Evolutionary conservation across 2,113 vertebrate genomes (phyloP), one percentile per base, ranked within the genome.

Genomic region (Colossoma macropomum): DNA sequence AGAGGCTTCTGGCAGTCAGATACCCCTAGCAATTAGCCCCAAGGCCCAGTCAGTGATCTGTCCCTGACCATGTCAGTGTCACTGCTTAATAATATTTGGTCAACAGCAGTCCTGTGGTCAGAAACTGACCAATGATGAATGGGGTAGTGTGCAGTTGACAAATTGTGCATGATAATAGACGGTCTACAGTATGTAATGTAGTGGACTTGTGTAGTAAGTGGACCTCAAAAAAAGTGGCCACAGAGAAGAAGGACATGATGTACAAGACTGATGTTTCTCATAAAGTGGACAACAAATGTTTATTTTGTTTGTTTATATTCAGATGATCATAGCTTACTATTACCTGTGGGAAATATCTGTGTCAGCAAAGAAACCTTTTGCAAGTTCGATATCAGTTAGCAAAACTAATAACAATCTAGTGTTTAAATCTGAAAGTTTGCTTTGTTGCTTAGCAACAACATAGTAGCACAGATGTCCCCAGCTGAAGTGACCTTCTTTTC

Each of bases 401-500:
- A 56, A 56, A 23, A 34, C 30, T 69, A 23, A 69, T 69, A 32
- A 63, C 23, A 66, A 38, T 19, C 7, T 69, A 69, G 16, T 69
- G 23, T 25, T 71, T n/a, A 71, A 45, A 71, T 71, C 3, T 45
- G 7, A 41, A 71, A 71, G 38, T 45, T n/a, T 71, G 59, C 23
- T 71, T 71, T 45, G 68, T 45, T 71, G 41, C 68, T 16, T 45
- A 71, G 68, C 68, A 71, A 45, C 10, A 45, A 45, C 7, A 71
- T n/a, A 45, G 68, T 38, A 45, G 38, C 38, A 45, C 11, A 71
- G n/a, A 25, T n/a, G 11, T 71, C n/a, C 30, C 38, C 34, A 41
- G 68, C 8, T 45, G 68, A 71, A 71, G 34, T 71, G 68, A 71
- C 68, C 68, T 45, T 70, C 34, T 70, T 70, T 45, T 25, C 68